These are phyloP conservation scores for Rotaria socialis DNA, from an alignment of 2,888 invertebrate genomes.

Conservation along the genomic window DNA sequence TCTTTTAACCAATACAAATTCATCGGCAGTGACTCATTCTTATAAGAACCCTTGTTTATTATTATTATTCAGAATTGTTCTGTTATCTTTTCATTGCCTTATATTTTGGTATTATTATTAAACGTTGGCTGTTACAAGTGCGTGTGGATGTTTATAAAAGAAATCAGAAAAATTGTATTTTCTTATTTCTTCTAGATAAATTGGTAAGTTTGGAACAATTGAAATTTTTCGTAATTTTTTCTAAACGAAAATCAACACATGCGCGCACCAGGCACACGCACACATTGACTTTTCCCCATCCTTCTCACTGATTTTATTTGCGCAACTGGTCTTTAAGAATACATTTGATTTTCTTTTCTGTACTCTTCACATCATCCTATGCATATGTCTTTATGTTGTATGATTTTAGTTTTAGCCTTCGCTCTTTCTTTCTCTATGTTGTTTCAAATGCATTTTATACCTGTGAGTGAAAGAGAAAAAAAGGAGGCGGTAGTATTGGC, in stretches of 20 bases:
- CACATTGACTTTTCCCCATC: neutral
- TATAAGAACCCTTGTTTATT: neutral
- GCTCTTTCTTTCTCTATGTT: neutral
- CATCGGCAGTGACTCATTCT: neutral
- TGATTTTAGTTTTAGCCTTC: conserved; percentile 22
- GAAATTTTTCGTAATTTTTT: neutral
- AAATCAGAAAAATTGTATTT: neutral
- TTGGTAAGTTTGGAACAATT: neutral
- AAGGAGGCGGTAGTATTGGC: neutral
- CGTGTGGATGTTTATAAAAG: neutral
- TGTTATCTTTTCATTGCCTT: neutral
- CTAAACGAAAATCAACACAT: neutral
- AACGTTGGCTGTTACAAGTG: neutral
- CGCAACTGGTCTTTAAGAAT: neutral
- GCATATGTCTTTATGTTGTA: conserved; percentile 9
- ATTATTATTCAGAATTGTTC: neutral
- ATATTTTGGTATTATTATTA: neutral
- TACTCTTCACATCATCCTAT: neutral
- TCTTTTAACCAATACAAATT: neutral
- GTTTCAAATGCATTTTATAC: conserved; percentile 8
- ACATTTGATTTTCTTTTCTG: neutral
- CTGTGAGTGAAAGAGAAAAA: conserved; percentile 5
- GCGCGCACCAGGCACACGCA: no score
- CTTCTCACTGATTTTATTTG: neutral
- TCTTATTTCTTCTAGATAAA: neutral